Conservation (phyloP, 2,888 invertebrate species). For the Tricholauxania praeusta region DNA sequence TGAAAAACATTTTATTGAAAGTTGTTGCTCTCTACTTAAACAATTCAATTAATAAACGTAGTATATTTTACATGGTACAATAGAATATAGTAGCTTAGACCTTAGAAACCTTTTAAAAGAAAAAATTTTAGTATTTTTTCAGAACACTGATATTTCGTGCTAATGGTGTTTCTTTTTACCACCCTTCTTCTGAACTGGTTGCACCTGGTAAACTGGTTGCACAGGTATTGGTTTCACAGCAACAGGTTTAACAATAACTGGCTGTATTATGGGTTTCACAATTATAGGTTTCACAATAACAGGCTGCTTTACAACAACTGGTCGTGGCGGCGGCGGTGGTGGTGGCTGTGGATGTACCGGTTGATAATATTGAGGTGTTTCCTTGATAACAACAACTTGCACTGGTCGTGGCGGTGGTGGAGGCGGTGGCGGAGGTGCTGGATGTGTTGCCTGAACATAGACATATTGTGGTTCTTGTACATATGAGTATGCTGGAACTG, state of each 20-base stretch:
- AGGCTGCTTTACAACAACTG: background rate
- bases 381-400: background rate
- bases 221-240: conserved; percentile 3
- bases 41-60: too few species aligned
- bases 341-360: background rate
- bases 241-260: conserved; percentile 26
- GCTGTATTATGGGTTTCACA: conserved; percentile 16
- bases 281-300: background rate
- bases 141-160: too few species aligned
- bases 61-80: too few species aligned
- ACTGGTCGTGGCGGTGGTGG: conserved; percentile 3
- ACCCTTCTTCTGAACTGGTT: background rate
- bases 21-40: too few species aligned
- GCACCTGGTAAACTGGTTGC: background rate
- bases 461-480: conserved; percentile 10
- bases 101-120: too few species aligned
- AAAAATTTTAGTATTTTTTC: background rate
- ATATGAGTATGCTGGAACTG: conserved; percentile 20
- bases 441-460: conserved; percentile 16
- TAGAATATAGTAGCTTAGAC: too few species aligned
- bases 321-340: conserved; percentile 12
- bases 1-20: too few species aligned
- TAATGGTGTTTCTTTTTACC: conserved; percentile 29
- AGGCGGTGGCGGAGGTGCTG: conserved; percentile 8
- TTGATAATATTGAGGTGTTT: background rate